These are phyloP conservation scores for Lota lota DNA, from an alignment of 2,113 vertebrate species.

Conservation along the genomic window DNA sequence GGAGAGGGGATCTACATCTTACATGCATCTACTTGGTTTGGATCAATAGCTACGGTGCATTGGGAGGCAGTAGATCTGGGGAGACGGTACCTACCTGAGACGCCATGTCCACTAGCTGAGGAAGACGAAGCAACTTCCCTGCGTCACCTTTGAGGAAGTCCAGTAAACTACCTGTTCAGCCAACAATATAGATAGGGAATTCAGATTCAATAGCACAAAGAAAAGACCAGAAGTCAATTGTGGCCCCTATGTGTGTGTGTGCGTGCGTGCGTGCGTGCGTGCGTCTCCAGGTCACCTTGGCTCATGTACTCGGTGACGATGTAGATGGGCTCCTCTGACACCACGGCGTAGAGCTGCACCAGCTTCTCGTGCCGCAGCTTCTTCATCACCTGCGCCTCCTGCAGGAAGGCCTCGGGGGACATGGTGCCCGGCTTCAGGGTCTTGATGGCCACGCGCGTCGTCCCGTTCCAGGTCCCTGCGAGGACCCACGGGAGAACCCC, in stretches of 20 bases:
- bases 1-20: neutral
- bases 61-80: too few relatives aligned
- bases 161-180: constrained; percentile 84
- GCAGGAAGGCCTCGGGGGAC: constrained; percentile 94
- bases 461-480: constrained; percentile 93
- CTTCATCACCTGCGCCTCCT: constrained; percentile 98
- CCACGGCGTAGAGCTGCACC: constrained; percentile 92
- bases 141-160: constrained; percentile 96
- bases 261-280: too few relatives aligned
- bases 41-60: too few relatives aligned
- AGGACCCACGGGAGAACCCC: constrained; percentile 2
- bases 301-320: constrained; percentile 97
- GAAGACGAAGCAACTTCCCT: constrained; percentile 89
- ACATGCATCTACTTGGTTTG: too few relatives aligned
- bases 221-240: too few relatives aligned
- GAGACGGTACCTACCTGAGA: constrained; percentile 88
- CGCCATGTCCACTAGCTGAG: constrained; percentile 95
- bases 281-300: constrained; percentile 76
- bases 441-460: constrained; percentile 93
- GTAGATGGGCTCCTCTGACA: constrained; percentile 95
- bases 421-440: constrained; percentile 94
- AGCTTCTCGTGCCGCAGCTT: constrained; percentile 93
- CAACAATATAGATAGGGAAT: constrained; percentile 10
- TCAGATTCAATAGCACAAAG: neutral
- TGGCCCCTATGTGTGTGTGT: too few relatives aligned